These are phyloP conservation scores for Hanleya hanleyi DNA, from an alignment of 2,888 invertebrate genomes.

Conservation along the genomic window DNA sequence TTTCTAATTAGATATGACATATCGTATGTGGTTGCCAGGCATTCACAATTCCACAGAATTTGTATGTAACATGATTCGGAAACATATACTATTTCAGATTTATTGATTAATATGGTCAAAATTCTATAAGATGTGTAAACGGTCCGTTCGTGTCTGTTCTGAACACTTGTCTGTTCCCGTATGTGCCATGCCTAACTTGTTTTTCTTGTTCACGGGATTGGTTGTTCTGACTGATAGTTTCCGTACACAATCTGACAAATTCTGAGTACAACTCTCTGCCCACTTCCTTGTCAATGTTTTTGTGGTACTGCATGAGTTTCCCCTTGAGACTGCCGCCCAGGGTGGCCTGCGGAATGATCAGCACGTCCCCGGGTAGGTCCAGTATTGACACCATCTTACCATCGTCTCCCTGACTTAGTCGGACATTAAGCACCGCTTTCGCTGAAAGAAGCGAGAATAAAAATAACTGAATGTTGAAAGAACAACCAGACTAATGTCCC, in stretches of 20 bases:
- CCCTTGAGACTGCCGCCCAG: conserved; percentile 74
- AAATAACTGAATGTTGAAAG: too few relatives aligned
- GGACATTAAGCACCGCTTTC: conserved; percentile 58
- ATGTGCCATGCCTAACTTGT: conserved; percentile 68
- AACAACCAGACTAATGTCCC: too few relatives aligned
- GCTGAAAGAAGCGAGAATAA: conserved; percentile 54
- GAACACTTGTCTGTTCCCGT: conserved; percentile 74
- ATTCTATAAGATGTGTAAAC: conserved; percentile 70
- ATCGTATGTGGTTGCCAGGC: too few relatives aligned
- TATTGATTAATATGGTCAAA: too few relatives aligned
- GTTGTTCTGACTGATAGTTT: conserved; percentile 34
- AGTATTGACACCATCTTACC: conserved; percentile 65
- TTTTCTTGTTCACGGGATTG: conserved; percentile 45
- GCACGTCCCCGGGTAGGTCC: conserved; percentile 72
- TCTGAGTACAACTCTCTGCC: conserved; percentile 69
- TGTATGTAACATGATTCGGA: too few relatives aligned
- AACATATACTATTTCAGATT: too few relatives aligned
- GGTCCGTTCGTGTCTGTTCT: conserved; percentile 73
- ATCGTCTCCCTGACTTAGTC: conserved; percentile 61
- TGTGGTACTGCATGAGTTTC: conserved; percentile 74
- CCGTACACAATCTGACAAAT: conserved; percentile 53
- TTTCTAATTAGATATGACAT: too few relatives aligned
- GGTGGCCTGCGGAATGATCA: conserved; percentile 75
- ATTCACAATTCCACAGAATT: too few relatives aligned
- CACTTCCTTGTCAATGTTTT: conserved; percentile 71